phyloP scores from a whole-genome alignment of 2,888 invertebrate species.

The Myopa tessellatipennis region DNA sequence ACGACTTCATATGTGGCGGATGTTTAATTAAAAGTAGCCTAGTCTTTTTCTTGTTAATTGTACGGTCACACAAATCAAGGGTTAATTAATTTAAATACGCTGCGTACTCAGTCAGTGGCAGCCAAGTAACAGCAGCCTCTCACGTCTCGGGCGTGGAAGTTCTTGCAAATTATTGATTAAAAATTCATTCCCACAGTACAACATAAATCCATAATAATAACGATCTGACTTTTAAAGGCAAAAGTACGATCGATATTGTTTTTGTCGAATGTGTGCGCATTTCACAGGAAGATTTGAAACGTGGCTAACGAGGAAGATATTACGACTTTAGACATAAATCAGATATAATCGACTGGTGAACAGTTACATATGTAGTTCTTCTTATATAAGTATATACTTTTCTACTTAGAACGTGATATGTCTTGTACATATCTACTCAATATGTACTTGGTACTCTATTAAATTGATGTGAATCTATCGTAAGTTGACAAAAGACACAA shows the following conservation, averaged over 20 bases:
- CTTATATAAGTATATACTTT: neutral
- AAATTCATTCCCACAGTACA: neutral
- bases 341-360: slow-evolving; percentile 42
- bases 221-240: neutral
- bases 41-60: neutral
- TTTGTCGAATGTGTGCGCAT: neutral
- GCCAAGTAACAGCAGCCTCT: neutral
- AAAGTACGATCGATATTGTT: neutral
- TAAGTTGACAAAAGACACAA: neutral
- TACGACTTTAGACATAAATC: slow-evolving; percentile 42
- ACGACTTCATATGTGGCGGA: neutral
- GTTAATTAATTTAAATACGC: neutral
- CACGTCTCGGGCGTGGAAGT: too few species aligned
- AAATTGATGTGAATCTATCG: too few species aligned
- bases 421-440: too few species aligned
- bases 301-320: neutral
- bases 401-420: too few species aligned
- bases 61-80: neutral
- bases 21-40: neutral
- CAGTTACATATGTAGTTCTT: neutral
- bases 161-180: neutral
- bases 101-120: neutral
- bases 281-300: neutral
- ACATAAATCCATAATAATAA: too few species aligned
- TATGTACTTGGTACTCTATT: too few species aligned